Base-by-base conservation (phyloP, 2,113 vertebrate species). In the Paratilapia polleni region DNA sequence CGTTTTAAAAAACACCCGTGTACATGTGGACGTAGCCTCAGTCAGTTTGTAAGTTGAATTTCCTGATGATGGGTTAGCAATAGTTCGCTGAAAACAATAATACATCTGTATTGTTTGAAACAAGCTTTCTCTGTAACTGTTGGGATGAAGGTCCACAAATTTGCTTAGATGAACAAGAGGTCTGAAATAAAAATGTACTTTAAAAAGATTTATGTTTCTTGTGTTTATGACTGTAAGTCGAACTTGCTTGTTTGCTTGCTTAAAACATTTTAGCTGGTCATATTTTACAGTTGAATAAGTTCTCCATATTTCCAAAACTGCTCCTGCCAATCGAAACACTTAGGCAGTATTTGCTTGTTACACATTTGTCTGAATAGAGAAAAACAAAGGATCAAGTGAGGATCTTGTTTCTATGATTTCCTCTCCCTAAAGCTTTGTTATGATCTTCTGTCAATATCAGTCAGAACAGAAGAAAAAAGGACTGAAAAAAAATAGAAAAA, bases 361-460 rank as follows among this genome's bases (percentile, higher is more conserved):
- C 28, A 49, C 19, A 13, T 26, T 15, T 68, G 52, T 63, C 60
- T 41, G 31, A 43, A n/a, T 12, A 38, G 12, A 68, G 34, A 58
- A 41, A 66, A 12, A 68, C 8, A 49, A 7, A n/a, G 14, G 38
- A 68, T 49, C 31, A 57, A 15, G 31, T 0, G 31, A 63, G 31
- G 8, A 31, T 47, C 38, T 68, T 58, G 12, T 80, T 68, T 70
- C n/a, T 38, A 38, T n/a, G 20, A 80, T 70, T 80, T 68, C 36
- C 1, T 38, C 63, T 58, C 38, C 12, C 28, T 13, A 3, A 14
- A n/a, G 19, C 26, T 59, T 28, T 59, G 6, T 38, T 57, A 31
- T 80, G 8, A 80, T 80, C 6, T 79, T 34, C 36, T 66, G 54
- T 70, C 19, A 43, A n/a, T 70, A 80, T 59, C 12, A 58, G 41